Conservation (phyloP, 2,888 invertebrate genomes). For the Oxytorus armatus region DNA sequence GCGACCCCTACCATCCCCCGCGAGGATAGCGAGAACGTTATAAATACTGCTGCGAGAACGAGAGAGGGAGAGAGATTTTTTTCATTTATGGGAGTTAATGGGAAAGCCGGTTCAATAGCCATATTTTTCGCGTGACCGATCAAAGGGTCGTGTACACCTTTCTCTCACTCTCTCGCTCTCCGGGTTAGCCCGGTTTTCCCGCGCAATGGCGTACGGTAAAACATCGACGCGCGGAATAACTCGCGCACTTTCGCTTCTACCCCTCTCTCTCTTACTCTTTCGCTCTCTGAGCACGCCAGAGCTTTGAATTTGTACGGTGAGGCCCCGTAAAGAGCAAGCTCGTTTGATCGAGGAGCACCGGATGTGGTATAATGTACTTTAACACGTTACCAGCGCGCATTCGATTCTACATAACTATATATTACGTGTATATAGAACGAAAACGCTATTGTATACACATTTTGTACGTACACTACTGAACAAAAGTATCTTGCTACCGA, state of each 20-base stretch:
- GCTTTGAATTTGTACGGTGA: constrained; percentile 35
- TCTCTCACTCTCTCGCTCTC: constrained; percentile 32
- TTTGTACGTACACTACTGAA: no score
- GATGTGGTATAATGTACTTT: constrained; percentile 37
- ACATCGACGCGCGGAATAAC: constrained; percentile 28
- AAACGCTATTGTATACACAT: no score
- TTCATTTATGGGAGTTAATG: constrained; percentile 74
- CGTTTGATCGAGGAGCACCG: constrained; percentile 42
- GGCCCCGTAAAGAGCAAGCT: background rate
- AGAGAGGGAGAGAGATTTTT: constrained; percentile 69
- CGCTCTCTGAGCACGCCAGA: constrained; percentile 27
- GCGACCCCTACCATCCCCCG: constrained; percentile 25
- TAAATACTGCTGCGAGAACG: constrained; percentile 7
- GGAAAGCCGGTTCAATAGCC: constrained; percentile 75
- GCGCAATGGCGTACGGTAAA: constrained; percentile 8
- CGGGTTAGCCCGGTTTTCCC: background rate
- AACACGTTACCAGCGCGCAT: constrained; percentile 26
- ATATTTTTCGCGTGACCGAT: constrained; percentile 75
- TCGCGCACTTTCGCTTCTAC: constrained; percentile 38
- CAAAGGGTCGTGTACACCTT: constrained; percentile 70
- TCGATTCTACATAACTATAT: no score
- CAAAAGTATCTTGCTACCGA: no score
- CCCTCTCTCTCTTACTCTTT: constrained; percentile 41
- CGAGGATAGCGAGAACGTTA: constrained; percentile 33
- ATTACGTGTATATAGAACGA: no score